Evolutionary conservation across 2,113 vertebrate species (phyloP).

Genomic region (Anolis carolinensis): DNA sequence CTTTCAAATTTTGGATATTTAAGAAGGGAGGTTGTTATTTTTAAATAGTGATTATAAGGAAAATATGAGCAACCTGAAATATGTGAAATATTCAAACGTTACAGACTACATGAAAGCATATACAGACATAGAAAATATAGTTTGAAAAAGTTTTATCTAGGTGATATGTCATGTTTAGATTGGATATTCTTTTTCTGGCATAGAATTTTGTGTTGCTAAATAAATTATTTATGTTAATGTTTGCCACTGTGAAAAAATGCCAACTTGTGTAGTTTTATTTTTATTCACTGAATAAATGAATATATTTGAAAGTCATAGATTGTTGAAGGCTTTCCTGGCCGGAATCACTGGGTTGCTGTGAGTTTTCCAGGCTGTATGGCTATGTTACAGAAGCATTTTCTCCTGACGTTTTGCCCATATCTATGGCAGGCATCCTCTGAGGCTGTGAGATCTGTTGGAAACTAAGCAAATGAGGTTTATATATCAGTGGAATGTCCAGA

Average conservation of each 20-base stretch:
- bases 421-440: no score
- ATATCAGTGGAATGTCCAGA: no score
- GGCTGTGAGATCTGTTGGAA: no score
- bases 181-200: background rate
- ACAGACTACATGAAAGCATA: background rate
- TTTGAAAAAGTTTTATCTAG: background rate
- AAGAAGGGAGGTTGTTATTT: background rate
- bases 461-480: no score
- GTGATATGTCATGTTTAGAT: background rate
- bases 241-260: background rate
- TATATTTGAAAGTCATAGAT: background rate
- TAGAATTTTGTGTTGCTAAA: background rate
- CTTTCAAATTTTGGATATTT: background rate
- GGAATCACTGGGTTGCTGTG: no score
- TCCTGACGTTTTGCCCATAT: no score
- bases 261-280: background rate
- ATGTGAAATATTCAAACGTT: background rate
- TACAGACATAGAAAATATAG: background rate
- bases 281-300: background rate
- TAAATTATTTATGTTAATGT: background rate
- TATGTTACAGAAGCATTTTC: no score
- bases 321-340: no score
- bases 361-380: no score
- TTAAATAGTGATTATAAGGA: rapidly evolving
- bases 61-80: background rate